These are phyloP conservation scores for Chinchilla lanigera DNA, from an alignment of 2,113 vertebrate genomes.

Conservation along the genomic window DNA sequence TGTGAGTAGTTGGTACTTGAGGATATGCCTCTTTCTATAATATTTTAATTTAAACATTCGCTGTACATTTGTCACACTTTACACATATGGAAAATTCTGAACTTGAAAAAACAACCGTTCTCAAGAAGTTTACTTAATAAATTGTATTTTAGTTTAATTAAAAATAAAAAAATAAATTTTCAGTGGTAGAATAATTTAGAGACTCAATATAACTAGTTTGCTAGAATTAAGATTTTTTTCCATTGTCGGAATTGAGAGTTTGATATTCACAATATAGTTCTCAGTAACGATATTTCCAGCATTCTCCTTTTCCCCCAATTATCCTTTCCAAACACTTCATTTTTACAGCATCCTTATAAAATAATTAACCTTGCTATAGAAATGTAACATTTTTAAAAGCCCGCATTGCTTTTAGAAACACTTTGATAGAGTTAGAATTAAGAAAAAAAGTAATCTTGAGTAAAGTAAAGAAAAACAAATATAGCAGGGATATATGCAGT, in stretches of 20 bases:
- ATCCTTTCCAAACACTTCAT: not conserved
- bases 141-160: not conserved
- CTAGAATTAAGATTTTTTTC: not conserved
- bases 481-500: not conserved
- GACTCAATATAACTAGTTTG: not conserved
- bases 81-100: not conserved
- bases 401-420: constrained; percentile 18
- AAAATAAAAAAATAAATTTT: constrained; percentile 41
- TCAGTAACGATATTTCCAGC: not conserved
- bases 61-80: not conserved
- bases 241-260: not conserved
- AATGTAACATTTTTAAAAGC: not conserved
- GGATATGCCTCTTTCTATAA: not conserved
- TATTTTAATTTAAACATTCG: not conserved
- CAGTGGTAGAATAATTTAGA: not conserved
- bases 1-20: not conserved
- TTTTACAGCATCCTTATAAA: not conserved
- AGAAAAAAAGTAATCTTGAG: not conserved
- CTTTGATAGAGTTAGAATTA: not conserved
- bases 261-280: not conserved
- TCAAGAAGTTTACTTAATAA: not conserved
- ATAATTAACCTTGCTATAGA: not conserved
- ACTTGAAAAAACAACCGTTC: not conserved
- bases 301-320: not conserved
- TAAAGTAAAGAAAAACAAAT: constrained; percentile 13